Evolutionary conservation across 2,797 vertebrate genomes (phyloP), one percentile per base, ranked within the genome.

Genomic region (Intellagama lesueurii): DNA sequence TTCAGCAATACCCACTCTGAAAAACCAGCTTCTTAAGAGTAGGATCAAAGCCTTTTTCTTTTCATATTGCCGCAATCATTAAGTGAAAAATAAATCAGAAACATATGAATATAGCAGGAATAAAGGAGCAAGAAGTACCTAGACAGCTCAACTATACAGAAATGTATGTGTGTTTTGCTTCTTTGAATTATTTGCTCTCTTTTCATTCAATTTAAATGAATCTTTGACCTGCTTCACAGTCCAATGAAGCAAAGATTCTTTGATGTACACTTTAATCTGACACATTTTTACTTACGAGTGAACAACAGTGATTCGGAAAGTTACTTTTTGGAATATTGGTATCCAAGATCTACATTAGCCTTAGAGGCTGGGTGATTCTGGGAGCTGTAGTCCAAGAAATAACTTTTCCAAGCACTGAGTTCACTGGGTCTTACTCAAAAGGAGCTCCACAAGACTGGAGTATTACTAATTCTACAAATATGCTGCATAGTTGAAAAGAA

Each of bases 1-100:
- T 84, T 89, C 94, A 70, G 8, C 40, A 17, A 14, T 28, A 78
- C 88, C 89, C 77, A 80, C 85, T 90, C 92, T 88, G 90, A 91
- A 93, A 32, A 91, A 92, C 68, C 32, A 81, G 7, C 76, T 84
- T 11, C 64, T 82, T 44, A 77, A 52, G 88, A 30, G 14, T 89
- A 69, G 32, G 26, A 26, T 56, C 52, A 85, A 64, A 85, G 35
- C 1, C 35, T 64, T 92, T 84, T 32, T 9, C 87, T 93, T 76
- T 56, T 73, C 90, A 85, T 81, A 86, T 91, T 83, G 91, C 80
- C 83, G 73, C 0, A 88, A 52, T 16, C 16, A 88, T 47, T 83
- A 49, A 56, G 85, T 91, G 90, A 88, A 95, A 96, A 94, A 83
- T 93, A 89, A 92, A 95, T 94, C 94, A 94, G 91, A 87, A 24